Conservation (phyloP, 1,140 invertebrate genomes). For the Tribolium madens region DNA sequence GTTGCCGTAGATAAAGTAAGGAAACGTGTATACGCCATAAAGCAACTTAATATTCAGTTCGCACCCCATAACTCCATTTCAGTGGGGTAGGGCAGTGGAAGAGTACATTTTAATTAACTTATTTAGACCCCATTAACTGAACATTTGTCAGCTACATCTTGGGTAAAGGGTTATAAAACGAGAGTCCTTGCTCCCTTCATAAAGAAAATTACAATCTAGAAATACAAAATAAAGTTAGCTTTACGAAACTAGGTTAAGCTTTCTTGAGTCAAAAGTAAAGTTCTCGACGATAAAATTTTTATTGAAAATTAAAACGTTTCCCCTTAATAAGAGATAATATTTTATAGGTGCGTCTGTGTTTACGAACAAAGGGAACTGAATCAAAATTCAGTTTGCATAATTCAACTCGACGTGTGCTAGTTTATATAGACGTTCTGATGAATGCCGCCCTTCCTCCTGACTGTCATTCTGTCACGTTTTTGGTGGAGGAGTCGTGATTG, state of each 20-base stretch:
- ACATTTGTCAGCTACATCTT: conserved; percentile 47
- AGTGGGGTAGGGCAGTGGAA: conserved; percentile 36
- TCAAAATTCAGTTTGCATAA: conserved; percentile 32
- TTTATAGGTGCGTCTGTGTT: neutral
- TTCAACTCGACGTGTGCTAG: conserved; percentile 15
- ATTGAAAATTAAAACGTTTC: conserved; percentile 18
- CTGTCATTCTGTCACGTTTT: conserved; percentile 16
- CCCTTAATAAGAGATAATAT: conserved; percentile 15
- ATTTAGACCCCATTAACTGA: conserved; percentile 48
- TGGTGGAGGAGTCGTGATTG: conserved; percentile 18
- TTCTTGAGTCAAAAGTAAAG: neutral
- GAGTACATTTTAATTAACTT: conserved; percentile 49
- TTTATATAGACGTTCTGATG: conserved; percentile 7
- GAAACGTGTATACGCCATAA: conserved; percentile 30
- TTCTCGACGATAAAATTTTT: conserved; percentile 32
- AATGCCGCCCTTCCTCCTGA: neutral
- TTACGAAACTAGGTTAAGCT: conserved; percentile 18
- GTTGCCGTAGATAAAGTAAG: conserved; percentile 27
- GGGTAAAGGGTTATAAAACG: conserved; percentile 35
- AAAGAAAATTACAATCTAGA: conserved; percentile 38
- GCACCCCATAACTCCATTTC: conserved; percentile 34
- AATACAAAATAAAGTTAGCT: conserved; percentile 29
- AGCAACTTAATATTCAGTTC: conserved; percentile 47
- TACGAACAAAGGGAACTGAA: neutral
- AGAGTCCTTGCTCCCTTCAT: conserved; percentile 35